A percentile compares a stretch with the other conserved stretches of the same genome.
These are phyloP conservation scores for Ips typographus DNA, from an alignment of 1,140 invertebrate species.

Conservation along the genomic window DNA sequence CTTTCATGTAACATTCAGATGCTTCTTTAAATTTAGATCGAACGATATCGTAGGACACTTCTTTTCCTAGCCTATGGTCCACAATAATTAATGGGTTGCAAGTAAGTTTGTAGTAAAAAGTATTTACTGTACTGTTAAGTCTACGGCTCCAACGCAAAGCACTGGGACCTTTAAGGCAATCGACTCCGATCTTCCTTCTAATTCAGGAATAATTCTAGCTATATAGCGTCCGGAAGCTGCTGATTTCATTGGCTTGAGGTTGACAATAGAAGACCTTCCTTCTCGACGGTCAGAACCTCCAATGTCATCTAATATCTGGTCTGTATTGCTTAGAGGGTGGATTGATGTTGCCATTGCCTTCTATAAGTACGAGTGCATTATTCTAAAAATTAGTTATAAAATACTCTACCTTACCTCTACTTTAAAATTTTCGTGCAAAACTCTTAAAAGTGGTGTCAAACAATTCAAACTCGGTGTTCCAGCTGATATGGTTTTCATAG, in stretches of 20 bases:
- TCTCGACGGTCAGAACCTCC: slow-evolving; percentile 93
- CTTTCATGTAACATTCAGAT: slow-evolving; percentile 74
- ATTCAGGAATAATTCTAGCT: slow-evolving; percentile 92
- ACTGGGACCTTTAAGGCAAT: slow-evolving; percentile 87
- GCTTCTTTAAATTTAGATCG: slow-evolving; percentile 85
- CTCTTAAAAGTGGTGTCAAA: slow-evolving; percentile 30
- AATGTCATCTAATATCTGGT: slow-evolving; percentile 65
- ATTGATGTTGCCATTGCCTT: slow-evolving; percentile 31
- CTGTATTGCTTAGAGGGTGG: slow-evolving; percentile 21
- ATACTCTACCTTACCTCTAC: slow-evolving; percentile 19
- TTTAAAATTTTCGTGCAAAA: slow-evolving; percentile 31
- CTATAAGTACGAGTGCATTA: not conserved
- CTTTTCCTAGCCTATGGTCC: slow-evolving; percentile 59
- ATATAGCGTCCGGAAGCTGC: slow-evolving; percentile 98
- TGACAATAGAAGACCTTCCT: slow-evolving; percentile 92
- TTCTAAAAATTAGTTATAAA: not conserved
- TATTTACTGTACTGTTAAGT: slow-evolving; percentile 71
- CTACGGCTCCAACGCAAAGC: slow-evolving; percentile 95
- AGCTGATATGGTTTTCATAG: slow-evolving; percentile 29
- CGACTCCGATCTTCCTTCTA: slow-evolving; percentile 92
- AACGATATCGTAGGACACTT: slow-evolving; percentile 84
- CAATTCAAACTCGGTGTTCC: slow-evolving; percentile 27
- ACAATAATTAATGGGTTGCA: not conserved
- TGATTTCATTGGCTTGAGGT: slow-evolving; percentile 91
- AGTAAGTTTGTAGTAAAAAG: not conserved